Base-by-base conservation (phyloP, 2,113 vertebrate genomes). In the Planiliza haematocheilus region DNA sequence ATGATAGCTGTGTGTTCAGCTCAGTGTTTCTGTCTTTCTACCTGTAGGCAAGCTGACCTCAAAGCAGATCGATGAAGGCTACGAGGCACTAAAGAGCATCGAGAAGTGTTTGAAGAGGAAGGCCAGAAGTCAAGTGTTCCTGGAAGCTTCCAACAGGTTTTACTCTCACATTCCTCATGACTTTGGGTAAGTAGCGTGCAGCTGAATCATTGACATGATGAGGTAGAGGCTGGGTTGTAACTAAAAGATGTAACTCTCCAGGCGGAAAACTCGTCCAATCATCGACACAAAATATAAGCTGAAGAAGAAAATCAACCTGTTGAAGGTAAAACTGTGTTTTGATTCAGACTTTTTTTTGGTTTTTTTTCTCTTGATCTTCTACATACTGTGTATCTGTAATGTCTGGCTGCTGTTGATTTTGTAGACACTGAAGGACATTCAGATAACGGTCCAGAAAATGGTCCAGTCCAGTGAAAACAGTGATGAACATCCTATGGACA, bases 111-210 rank as follows among this genome's bases (percentile, higher is more conserved):
- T 97, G 73, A 94, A 92, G 65, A 92, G 70, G 39, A 95, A 94
- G 59, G 84, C 86, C 17, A n/a, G n/a, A n/a, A n/a, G n/a, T 83
- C 76, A 7, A 90, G 41, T 42, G 11, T 91, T 97, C 37, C 3
- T 95, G 48, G 95, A 96, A 34, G 96, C 96, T 1, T 97, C 96
- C 87, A 97, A 96, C 83, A 94, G 96, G 70, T 97, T 97, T 83
- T 97, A 97, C 82, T 97, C 96, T 10, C 94, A 95, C 20, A 96
- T 97, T 70, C 96, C 96, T 0, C 96, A 97, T 41, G 94, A 97
- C 88, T 97, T 97, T 63, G 96, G 96, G 96, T 97, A 68, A 70
- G 58, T 1, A 12, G 6, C 1, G 10, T 43, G 6, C 10, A 10
- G 16, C 45, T 13, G n/a, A 12, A 7, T 13, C 16, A n/a, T n/a